Percentiles rank a stretch among this genome's conserved stretches.
phyloP scores from a whole-genome alignment of 2,797 vertebrate species.

The Dromococcyx pavoninus region DNA sequence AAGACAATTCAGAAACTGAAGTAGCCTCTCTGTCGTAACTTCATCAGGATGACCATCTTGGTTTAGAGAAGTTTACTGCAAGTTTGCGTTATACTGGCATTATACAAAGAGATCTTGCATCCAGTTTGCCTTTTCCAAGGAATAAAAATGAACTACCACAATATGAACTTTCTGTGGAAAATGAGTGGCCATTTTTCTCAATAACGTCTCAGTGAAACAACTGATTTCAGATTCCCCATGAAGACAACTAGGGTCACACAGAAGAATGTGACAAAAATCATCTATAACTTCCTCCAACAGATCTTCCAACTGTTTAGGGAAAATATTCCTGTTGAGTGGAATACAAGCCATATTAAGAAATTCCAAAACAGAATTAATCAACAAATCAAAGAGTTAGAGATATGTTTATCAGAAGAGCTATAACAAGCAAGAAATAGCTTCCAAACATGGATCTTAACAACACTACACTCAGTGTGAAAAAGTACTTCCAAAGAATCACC shows the following conservation, averaged over 20 bases:
- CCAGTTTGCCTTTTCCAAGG: conserved; percentile 37
- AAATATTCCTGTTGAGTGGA: background rate
- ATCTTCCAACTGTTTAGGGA: conserved; percentile 54
- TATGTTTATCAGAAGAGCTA: conserved; percentile 34
- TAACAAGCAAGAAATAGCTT: background rate
- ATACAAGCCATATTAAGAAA: background rate
- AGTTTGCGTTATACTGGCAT: background rate
- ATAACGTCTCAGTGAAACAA: conserved; percentile 27
- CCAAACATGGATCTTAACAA: background rate
- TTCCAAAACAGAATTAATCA: conserved; percentile 40
- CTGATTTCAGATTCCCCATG: conserved; percentile 53
- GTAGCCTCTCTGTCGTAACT: background rate
- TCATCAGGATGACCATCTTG: background rate
- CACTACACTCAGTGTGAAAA: conserved; percentile 20
- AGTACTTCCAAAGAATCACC: conserved; percentile 66
- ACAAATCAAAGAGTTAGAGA: conserved; percentile 36
- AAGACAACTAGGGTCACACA: background rate
- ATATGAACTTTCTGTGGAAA: conserved; percentile 16
- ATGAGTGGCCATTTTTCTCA: conserved; percentile 18
- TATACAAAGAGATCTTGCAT: background rate
- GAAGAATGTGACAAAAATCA: background rate
- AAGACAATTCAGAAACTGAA: no score
- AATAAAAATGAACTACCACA: background rate
- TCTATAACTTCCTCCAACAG: conserved; percentile 30
- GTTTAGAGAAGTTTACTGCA: background rate